Percentiles rank a stretch among this genome's conserved stretches.
These are phyloP conservation scores for Belonocnema kinseyi DNA, from an alignment of 1,140 invertebrate species.

Conservation along the genomic window DNA sequence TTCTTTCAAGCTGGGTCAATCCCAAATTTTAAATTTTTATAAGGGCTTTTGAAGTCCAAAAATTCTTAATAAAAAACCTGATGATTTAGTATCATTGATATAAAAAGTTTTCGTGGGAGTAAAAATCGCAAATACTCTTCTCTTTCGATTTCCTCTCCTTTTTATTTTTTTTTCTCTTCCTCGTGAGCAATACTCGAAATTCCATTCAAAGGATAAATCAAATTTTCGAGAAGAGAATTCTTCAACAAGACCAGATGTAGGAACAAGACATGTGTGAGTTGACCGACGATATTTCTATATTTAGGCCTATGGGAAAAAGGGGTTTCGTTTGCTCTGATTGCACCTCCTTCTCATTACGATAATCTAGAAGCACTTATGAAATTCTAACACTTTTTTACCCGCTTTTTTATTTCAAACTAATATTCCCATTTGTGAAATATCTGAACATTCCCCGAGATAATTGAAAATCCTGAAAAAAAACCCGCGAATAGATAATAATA, in stretches of 20 bases:
- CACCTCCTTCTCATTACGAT: conserved; percentile 40
- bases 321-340: conserved; percentile 47
- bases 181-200: neutral
- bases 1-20: neutral
- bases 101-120: too few species aligned
- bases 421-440: too few species aligned
- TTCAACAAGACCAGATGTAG: neutral
- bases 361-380: neutral
- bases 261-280: conserved; percentile 49
- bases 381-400: neutral
- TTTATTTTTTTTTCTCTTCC: neutral
- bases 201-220: conserved; percentile 28
- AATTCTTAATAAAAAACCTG: too few species aligned
- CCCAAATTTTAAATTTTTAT: neutral
- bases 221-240: conserved; percentile 15
- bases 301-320: conserved; percentile 58
- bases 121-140: neutral
- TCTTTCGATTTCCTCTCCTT: neutral
- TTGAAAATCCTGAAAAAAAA: too few species aligned
- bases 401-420: too few species aligned
- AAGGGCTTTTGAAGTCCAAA: too few species aligned
- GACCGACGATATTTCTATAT: conserved; percentile 53
- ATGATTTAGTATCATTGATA: too few species aligned
- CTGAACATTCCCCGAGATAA: too few species aligned
- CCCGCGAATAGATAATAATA: too few species aligned